These are phyloP conservation scores for Morone saxatilis DNA, from an alignment of 2,113 vertebrate species.

Conservation along the genomic window DNA sequence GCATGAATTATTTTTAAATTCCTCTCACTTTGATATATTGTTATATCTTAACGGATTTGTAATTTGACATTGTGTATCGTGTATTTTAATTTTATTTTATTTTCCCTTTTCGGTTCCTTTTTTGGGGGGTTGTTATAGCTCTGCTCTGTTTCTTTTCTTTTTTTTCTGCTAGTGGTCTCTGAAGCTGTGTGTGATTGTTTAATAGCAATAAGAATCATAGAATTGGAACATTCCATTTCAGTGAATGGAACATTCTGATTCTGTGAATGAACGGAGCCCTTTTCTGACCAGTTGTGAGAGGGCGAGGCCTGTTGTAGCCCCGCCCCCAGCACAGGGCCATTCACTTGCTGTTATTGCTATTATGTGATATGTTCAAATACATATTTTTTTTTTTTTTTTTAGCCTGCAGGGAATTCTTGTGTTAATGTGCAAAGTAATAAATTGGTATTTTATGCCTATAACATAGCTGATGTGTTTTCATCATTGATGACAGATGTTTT, in stretches of 20 bases:
- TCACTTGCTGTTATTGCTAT: slow-evolving; percentile 87
- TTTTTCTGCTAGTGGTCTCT: slow-evolving; percentile 83
- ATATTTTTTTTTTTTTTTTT: slow-evolving; percentile 83
- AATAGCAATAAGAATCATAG: slow-evolving; percentile 90
- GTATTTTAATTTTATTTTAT: slow-evolving; percentile 78
- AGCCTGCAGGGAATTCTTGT: slow-evolving; percentile 98
- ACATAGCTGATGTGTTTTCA: slow-evolving; percentile 41
- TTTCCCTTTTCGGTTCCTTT: slow-evolving; percentile 33
- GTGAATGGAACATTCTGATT: slow-evolving; percentile 49
- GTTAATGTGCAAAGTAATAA: slow-evolving; percentile 96
- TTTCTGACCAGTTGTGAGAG: slow-evolving; percentile 80
- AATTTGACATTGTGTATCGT: slow-evolving; percentile 85
- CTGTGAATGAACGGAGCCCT: slow-evolving; percentile 82
- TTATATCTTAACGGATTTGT: slow-evolving; percentile 83
- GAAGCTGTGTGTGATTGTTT: slow-evolving; percentile 87
- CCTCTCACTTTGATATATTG: slow-evolving; percentile 86
- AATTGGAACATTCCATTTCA: slow-evolving; percentile 35
- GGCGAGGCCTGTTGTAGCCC: slow-evolving; percentile 78
- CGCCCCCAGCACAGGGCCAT: slow-evolving; percentile 79
- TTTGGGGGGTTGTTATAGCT: slow-evolving; percentile 79
- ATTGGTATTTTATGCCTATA: slow-evolving; percentile 95
- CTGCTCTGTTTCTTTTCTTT: slow-evolving; percentile 63
- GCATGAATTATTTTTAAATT: slow-evolving; percentile 84
- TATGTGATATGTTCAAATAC: slow-evolving; percentile 83
- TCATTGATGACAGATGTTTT: slow-evolving; percentile 17